Percentiles rank a stretch among this genome's conserved stretches.
phyloP scores from a whole-genome alignment of 2,888 invertebrate species.

The Eueremaeus valkanovi region DNA sequence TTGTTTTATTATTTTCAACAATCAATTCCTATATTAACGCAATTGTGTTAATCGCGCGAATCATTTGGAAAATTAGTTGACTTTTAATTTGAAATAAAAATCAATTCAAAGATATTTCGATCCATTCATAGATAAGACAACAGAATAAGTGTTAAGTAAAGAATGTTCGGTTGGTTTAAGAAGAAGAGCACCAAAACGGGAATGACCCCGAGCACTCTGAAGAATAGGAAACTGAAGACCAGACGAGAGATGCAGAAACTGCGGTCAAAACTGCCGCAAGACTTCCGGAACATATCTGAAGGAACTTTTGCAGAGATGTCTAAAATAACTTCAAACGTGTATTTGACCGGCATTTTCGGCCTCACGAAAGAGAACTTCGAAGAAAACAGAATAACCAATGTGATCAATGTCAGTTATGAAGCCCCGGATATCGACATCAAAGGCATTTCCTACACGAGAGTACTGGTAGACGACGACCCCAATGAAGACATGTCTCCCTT shows the following conservation, averaged over 20 bases:
- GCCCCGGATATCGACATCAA: conserved; percentile 7
- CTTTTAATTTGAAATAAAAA: too few relatives aligned
- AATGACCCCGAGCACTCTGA: neutral
- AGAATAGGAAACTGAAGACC: neutral
- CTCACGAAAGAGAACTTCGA: conserved; percentile 33
- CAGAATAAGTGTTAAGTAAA: too few relatives aligned
- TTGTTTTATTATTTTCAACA: too few relatives aligned
- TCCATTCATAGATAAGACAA: too few relatives aligned
- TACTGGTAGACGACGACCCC: conserved; percentile 33
- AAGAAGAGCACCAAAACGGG: neutral
- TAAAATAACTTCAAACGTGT: conserved; percentile 23
- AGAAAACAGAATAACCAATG: conserved; percentile 24
- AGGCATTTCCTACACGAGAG: conserved; percentile 30
- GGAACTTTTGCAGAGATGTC: neutral
- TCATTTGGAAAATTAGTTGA: too few relatives aligned
- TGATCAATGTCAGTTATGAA: conserved; percentile 36
- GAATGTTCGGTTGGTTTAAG: neutral
- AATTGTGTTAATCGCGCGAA: too few relatives aligned
- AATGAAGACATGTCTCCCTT: conserved; percentile 3
- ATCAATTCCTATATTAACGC: too few relatives aligned
- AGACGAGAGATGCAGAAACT: neutral
- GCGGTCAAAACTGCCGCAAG: neutral
- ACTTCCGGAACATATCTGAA: neutral
- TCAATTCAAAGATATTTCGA: too few relatives aligned
- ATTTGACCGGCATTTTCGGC: conserved; percentile 36